Conservation (phyloP, 2,888 invertebrate genomes). For the Mythimna albipuncta region DNA sequence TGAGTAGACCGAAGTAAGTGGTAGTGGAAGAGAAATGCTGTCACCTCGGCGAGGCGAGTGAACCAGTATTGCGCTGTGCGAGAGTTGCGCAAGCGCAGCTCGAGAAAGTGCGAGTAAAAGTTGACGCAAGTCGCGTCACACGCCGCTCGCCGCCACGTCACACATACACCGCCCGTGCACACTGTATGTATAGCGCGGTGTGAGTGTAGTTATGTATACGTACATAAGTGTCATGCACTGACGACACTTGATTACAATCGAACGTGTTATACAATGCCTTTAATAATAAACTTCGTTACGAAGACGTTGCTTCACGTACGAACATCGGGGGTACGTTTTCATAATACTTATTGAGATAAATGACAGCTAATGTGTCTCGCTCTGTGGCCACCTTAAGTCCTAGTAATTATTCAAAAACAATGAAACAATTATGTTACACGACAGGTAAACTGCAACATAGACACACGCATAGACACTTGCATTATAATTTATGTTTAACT, state of each 20-base stretch:
- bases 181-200: slow-evolving; percentile 36
- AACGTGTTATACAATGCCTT: slow-evolving; percentile 82
- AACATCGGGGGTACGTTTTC: slow-evolving; percentile 62
- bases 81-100: slow-evolving; percentile 87
- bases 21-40: slow-evolving; percentile 77
- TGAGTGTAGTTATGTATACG: slow-evolving; percentile 65
- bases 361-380: slow-evolving; percentile 50
- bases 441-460: slow-evolving; percentile 17
- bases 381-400: slow-evolving; percentile 42
- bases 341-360: slow-evolving; percentile 64
- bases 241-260: slow-evolving; percentile 84
- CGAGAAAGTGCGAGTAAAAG: slow-evolving; percentile 91
- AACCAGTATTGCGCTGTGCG: slow-evolving; percentile 83
- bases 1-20: slow-evolving; percentile 40
- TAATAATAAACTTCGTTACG: slow-evolving; percentile 72
- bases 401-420: slow-evolving; percentile 53
- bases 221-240: slow-evolving; percentile 77
- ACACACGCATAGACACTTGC: slow-evolving; percentile 12
- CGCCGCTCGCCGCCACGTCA: slow-evolving; percentile 75
- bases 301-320: slow-evolving; percentile 66
- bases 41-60: slow-evolving; percentile 77
- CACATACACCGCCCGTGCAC: slow-evolving; percentile 68
- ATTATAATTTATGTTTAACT: slow-evolving; percentile 12
- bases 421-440: slow-evolving; percentile 37
- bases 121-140: slow-evolving; percentile 89